Conservation (phyloP, 2,888 invertebrate genomes). For the Patella pellucida region DNA sequence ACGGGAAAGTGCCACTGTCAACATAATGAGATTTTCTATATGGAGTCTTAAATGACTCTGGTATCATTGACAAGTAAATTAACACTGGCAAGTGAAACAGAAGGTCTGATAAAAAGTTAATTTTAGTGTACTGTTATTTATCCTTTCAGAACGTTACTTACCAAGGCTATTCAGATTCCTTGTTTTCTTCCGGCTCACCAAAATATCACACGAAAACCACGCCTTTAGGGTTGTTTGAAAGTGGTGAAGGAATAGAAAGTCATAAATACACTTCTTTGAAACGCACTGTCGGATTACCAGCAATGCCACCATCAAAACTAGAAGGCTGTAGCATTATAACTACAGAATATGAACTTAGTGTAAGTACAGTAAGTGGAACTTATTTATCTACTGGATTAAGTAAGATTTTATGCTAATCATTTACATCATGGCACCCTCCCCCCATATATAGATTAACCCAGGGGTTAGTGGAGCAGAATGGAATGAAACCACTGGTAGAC, state of each 20-base stretch:
- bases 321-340: not conserved
- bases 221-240: not conserved
- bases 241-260: not conserved
- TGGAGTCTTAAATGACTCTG: too few relatives aligned
- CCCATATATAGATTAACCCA: too few relatives aligned
- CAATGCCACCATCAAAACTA: not conserved
- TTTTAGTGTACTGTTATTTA: not conserved
- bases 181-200: not conserved
- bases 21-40: too few relatives aligned
- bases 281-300: not conserved
- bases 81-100: too few relatives aligned
- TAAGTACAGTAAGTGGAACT: not conserved
- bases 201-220: conserved; percentile 2
- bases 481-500: too few relatives aligned
- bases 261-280: not conserved
- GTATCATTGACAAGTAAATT: too few relatives aligned
- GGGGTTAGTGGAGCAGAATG: too few relatives aligned
- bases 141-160: not conserved
- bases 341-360: not conserved
- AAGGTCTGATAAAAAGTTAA: too few relatives aligned
- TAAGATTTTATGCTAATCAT: too few relatives aligned
- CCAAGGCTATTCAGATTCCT: not conserved
- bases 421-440: too few relatives aligned
- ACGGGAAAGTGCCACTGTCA: too few relatives aligned
- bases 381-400: too few relatives aligned